These are phyloP conservation scores for Beaufortia kweichowensis DNA, from an alignment of 2,113 vertebrate genomes.

Conservation along the genomic window DNA sequence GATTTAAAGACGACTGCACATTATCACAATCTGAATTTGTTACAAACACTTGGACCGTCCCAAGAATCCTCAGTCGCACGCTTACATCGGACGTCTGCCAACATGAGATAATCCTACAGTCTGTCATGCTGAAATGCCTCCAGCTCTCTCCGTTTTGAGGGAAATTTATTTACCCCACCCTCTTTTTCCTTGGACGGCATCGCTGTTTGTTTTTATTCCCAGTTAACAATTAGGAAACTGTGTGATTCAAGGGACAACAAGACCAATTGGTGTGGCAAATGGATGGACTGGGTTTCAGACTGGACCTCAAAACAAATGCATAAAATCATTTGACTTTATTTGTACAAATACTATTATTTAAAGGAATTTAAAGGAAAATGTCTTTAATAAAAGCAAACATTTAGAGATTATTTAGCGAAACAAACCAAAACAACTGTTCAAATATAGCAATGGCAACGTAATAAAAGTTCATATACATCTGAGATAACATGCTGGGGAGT, in stretches of 20 bases:
- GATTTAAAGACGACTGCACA: not conserved
- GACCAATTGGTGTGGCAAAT: constrained; percentile 16
- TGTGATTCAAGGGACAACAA: constrained; percentile 17
- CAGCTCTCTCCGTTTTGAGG: constrained; percentile 23
- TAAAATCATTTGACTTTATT: no score
- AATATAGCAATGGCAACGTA: no score
- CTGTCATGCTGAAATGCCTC: constrained; percentile 43
- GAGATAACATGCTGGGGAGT: no score
- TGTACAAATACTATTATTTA: no score
- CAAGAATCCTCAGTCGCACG: constrained; percentile 9
- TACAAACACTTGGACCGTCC: constrained; percentile 3
- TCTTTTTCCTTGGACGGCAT: constrained; percentile 18
- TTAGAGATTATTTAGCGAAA: no score
- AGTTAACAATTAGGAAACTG: constrained; percentile 25
- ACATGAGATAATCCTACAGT: constrained; percentile 25
- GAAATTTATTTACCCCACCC: not conserved
- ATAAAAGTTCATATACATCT: no score
- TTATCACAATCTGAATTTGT: constrained; percentile 16
- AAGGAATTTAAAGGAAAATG: no score
- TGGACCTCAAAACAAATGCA: no score
- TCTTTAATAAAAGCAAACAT: no score
- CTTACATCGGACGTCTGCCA: constrained; percentile 27
- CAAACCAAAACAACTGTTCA: no score
- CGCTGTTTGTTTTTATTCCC: constrained; percentile 40
- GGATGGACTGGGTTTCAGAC: not conserved